Base-by-base conservation (phyloP, 2,113 vertebrate genomes). In the Bettongia penicillata region DNA sequence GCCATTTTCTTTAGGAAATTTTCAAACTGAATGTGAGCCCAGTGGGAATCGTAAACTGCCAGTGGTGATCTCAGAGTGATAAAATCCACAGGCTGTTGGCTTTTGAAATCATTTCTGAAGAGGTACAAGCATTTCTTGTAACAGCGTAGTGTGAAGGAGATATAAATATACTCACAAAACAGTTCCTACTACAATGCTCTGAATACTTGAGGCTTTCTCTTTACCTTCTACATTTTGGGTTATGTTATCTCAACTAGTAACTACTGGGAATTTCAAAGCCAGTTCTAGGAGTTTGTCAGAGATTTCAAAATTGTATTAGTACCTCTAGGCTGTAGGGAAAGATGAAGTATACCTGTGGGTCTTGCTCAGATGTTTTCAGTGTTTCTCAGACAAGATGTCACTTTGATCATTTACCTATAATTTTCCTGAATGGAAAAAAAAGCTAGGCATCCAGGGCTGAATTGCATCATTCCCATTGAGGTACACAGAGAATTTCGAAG, bases 101-200 rank as follows among this genome's bases (percentile, higher is more conserved):
- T 97, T 98, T 96, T 97, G 53, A 97, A 97, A 97, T 97, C 6
- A 84, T 97, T 98, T 98, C 91, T 94, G 96, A 97, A 96, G 89
- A 91, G 90, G 49, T 95, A 94, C 52, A 84, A 52, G 94, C 92
- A 48, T 96, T 98, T 97, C 0, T 0, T 94, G 14, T 97, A 97
- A 95, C 48, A 93, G 43, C 47, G 31, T 24, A 25, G 47, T 93
- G 93, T 92, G 28, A 93, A 26, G 95, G 91, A 97, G 91, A 26
- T 92, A 26, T 96, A 93, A 96, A 95, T 89, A 89, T 51, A 50
- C 53, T 24, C 55, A 3, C 61, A 61, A 19, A 51, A 37, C 48
- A 23, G 12, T 31, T 91, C 31, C 94, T 95, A 96, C 48, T 57
- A 93, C 95, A 97, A 92, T 53, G 90, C 47, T 61, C 95, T 9